Evolutionary conservation across 2,888 invertebrate genomes (phyloP).

Genomic region (Bombylius major): DNA sequence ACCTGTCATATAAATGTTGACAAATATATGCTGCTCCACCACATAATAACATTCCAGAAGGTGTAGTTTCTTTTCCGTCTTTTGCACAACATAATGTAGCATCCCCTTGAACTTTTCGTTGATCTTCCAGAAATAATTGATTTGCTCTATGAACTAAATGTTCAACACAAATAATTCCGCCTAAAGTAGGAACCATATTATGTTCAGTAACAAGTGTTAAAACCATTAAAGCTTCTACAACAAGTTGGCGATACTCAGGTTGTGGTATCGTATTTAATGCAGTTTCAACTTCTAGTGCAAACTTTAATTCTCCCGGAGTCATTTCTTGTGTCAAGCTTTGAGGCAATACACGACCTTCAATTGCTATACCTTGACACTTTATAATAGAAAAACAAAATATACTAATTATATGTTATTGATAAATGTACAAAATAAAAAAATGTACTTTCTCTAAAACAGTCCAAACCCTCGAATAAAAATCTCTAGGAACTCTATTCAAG

Average conservation of each 20-base stretch:
- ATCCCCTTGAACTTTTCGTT: slow-evolving; percentile 82
- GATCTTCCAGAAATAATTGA: slow-evolving; percentile 88
- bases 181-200: slow-evolving; percentile 62
- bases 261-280: slow-evolving; percentile 94
- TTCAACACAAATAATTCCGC: slow-evolving; percentile 77
- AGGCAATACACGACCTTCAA: slow-evolving; percentile 80
- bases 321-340: slow-evolving; percentile 95
- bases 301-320: slow-evolving; percentile 97
- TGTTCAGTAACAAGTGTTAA: slow-evolving; percentile 82
- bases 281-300: slow-evolving; percentile 93
- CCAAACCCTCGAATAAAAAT: slow-evolving; percentile 95
- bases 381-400: too few relatives aligned
- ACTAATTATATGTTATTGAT: neutral
- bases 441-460: slow-evolving; percentile 70
- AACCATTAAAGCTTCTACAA: slow-evolving; percentile 96
- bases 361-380: slow-evolving; percentile 86
- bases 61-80: slow-evolving; percentile 46
- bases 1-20: slow-evolving; percentile 83
- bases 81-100: slow-evolving; percentile 90
- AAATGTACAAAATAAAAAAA: neutral
- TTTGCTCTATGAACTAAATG: slow-evolving; percentile 89
- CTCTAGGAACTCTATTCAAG: slow-evolving; percentile 88
- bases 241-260: slow-evolving; percentile 92
- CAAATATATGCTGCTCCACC: slow-evolving; percentile 93
- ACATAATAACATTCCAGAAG: slow-evolving; percentile 59